Evolutionary conservation across 2,113 vertebrate species (phyloP).

Genomic region (Sinocyclocheilus anshuiensis): DNA sequence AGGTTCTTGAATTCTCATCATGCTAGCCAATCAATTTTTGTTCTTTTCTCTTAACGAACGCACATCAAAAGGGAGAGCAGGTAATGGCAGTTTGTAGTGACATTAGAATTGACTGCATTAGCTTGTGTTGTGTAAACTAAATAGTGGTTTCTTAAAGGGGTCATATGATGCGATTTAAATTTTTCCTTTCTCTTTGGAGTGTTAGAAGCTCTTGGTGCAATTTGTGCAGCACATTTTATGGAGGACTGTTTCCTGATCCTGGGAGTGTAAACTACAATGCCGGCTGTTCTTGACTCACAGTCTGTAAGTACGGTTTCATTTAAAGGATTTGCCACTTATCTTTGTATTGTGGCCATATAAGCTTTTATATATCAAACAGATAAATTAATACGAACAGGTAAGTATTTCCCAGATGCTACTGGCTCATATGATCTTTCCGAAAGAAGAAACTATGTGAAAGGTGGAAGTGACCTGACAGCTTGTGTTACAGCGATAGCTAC

Average conservation of each 20-base stretch:
- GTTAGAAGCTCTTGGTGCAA: too few species aligned
- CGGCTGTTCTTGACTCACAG: too few species aligned
- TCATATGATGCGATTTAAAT: too few species aligned
- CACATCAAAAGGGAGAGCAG: slow-evolving; percentile 74
- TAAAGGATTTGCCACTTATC: too few species aligned
- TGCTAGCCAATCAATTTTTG: slow-evolving; percentile 51
- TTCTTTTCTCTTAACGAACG: slow-evolving; percentile 55
- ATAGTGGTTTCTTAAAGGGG: background rate
- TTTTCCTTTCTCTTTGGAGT: too few species aligned
- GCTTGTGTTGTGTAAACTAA: slow-evolving; percentile 31
- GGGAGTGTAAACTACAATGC: too few species aligned
- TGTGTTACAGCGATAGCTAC: slow-evolving; percentile 56
- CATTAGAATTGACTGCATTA: slow-evolving; percentile 51
- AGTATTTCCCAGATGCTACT: slow-evolving; percentile 4
- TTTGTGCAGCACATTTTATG: too few species aligned
- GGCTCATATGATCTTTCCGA: background rate
- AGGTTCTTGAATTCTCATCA: slow-evolving; percentile 21
- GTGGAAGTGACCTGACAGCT: slow-evolving; percentile 53
- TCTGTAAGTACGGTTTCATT: too few species aligned
- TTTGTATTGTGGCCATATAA: background rate
- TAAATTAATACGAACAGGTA: background rate
- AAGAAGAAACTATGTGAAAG: slow-evolving; percentile 27
- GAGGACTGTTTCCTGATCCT: too few species aligned
- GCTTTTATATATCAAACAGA: background rate
- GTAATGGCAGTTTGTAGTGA: slow-evolving; percentile 63